Percentiles rank a stretch among this genome's conserved stretches.
Evolutionary conservation across 2,888 invertebrate genomes (phyloP).

Genomic region (Spisula subtruncata): DNA sequence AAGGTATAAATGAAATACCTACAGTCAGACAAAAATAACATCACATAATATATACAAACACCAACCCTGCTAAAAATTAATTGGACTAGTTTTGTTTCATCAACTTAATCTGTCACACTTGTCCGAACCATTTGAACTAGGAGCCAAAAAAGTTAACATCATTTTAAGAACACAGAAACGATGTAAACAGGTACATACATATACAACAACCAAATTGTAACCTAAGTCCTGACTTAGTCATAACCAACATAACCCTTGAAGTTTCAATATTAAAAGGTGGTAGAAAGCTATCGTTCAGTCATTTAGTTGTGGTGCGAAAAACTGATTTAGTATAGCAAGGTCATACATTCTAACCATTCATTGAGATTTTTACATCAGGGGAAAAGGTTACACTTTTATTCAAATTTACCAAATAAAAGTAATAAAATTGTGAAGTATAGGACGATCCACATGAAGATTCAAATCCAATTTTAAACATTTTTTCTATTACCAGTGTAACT

Average conservation of each 20-base stretch:
- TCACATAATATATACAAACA: too few species aligned
- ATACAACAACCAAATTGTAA: neutral
- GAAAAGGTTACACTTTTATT: slow-evolving; percentile 11
- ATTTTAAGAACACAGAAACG: neutral
- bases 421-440: neutral
- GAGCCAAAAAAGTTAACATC: neutral
- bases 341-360: slow-evolving; percentile 1
- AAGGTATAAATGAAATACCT: too few species aligned
- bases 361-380: slow-evolving; percentile 5
- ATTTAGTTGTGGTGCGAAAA: slow-evolving; percentile 12
- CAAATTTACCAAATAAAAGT: neutral
- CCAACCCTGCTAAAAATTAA: too few species aligned
- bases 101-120: neutral
- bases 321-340: neutral
- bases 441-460: too few species aligned
- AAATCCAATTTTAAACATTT: too few species aligned
- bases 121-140: neutral
- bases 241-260: neutral
- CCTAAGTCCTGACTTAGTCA: neutral
- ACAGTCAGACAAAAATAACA: too few species aligned
- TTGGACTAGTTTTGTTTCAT: neutral
- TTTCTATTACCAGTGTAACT: too few species aligned
- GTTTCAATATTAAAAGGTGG: neutral
- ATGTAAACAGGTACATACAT: neutral
- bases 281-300: neutral